These are phyloP conservation scores for Telmatherina bonti DNA, from an alignment of 2,797 vertebrate species.

Conservation along the genomic window DNA sequence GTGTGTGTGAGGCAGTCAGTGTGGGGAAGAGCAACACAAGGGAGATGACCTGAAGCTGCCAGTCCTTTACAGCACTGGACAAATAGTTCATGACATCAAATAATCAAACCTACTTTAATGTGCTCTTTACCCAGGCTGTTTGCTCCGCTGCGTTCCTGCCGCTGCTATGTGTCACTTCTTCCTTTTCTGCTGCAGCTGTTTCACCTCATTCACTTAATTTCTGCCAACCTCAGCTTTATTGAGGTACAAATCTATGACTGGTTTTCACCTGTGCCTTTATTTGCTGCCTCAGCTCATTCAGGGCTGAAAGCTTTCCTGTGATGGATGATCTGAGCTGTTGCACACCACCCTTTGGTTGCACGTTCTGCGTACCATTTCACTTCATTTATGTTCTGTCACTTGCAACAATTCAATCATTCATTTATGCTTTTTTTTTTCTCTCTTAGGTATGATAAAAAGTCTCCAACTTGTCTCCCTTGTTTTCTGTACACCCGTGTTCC, in stretches of 20 bases:
- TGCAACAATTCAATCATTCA: slow-evolving; percentile 8
- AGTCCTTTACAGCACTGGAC: slow-evolving; percentile 36
- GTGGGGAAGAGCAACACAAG: slow-evolving; percentile 1
- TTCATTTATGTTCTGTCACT: slow-evolving; percentile 49
- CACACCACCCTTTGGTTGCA: slow-evolving; percentile 38
- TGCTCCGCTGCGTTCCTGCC: slow-evolving; percentile 27
- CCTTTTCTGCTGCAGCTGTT: slow-evolving; percentile 18
- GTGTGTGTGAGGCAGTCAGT: neutral
- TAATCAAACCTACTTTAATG: slow-evolving; percentile 31
- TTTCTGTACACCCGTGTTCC: neutral
- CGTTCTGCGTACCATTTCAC: slow-evolving; percentile 44
- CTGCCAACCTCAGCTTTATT: slow-evolving; percentile 69
- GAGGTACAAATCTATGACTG: slow-evolving; percentile 59
- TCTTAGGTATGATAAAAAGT: slow-evolving; percentile 15
- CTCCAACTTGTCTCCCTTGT: slow-evolving; percentile 1
- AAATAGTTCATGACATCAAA: slow-evolving; percentile 46
- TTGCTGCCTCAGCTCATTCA: slow-evolving; percentile 75
- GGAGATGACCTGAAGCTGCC: slow-evolving; percentile 48
- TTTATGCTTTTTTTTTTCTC: neutral
- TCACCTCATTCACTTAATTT: slow-evolving; percentile 40
- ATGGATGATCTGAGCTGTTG: slow-evolving; percentile 64
- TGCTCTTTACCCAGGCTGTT: slow-evolving; percentile 26
- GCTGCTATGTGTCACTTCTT: slow-evolving; percentile 3
- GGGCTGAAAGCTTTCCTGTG: slow-evolving; percentile 54
- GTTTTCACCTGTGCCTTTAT: slow-evolving; percentile 65